Evolutionary conservation across 2,888 invertebrate genomes (phyloP), one percentile per base, ranked within the genome.

Genomic region (Apocheima hispidaria): DNA sequence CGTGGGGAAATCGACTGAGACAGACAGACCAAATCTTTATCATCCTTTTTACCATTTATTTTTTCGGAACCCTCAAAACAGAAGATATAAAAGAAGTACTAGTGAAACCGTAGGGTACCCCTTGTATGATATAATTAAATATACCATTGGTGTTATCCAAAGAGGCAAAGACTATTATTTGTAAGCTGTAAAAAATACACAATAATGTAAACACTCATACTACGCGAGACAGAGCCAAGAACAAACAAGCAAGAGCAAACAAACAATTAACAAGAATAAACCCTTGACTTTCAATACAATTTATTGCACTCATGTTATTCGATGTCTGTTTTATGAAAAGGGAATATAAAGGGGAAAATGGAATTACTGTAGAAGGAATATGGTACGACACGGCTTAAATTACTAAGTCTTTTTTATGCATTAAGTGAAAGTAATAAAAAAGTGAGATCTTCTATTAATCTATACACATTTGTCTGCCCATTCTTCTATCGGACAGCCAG

Each of bases 221-320:
- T 23, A n/a, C 26, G 28, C 41, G 53, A 53, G 53, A 60, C 41
- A 43, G 20, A 44, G 18, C 14, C 33, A 18, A 36, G 23, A 43
- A 50, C 40, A 50, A 55, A 60, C 20, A 60, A 55, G 14, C 28
- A 16, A 41, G 20, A 36, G 50, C 44, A 60, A 60, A 60, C 30
- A 60, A 55, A 51, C 55, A 60, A 55, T 60, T 55, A 46, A 46
- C 55, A 20, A 55, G 60, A 55, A 60, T 36, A 12, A 21, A 30
- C 55, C 9, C 50, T 60, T 18, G 16, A 55, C 7, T 36, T 41
- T 28, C 49, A 44, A 55, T 60, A 23, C 38, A 38, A 44, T 60
- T 35, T 38, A 44, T 21, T 33, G 33, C 44, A 54, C 49, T 60
- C 26, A 18, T 30, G 14, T 21, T 23, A 23, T 46, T 44, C 21